Percentiles rank a stretch among this genome's conserved stretches.
phyloP scores from a whole-genome alignment of 2,888 invertebrate species.

The Heteromurus nitidus region DNA sequence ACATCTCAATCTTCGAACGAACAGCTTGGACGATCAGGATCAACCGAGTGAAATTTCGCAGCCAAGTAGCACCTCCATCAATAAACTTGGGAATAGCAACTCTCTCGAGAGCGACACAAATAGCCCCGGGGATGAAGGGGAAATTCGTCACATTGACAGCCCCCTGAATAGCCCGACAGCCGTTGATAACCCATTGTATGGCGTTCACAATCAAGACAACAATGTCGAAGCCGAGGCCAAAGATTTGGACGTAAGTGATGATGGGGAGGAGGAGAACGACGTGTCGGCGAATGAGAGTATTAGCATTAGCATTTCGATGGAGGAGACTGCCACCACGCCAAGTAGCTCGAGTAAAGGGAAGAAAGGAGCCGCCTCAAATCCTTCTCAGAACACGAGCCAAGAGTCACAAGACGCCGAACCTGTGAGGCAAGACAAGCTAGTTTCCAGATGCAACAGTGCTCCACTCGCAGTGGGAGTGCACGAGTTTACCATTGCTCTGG shows the following conservation, averaged over 20 bases:
- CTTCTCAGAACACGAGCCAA: conserved; percentile 14
- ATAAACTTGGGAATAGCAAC: conserved; percentile 39
- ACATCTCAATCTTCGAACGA: conserved; percentile 55
- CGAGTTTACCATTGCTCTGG: conserved; percentile 60
- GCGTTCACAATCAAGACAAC: conserved; percentile 18
- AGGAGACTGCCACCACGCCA: conserved; percentile 40
- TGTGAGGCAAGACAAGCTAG: conserved; percentile 40
- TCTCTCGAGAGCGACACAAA: conserved; percentile 44
- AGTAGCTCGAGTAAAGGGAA: conserved; percentile 1
- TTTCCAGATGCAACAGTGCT: conserved; percentile 71
- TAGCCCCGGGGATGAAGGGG: conserved; percentile 66
- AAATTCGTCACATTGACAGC: conserved; percentile 72
- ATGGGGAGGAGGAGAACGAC: conserved; percentile 57
- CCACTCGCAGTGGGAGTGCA: conserved; percentile 65
- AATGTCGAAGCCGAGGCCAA: conserved; percentile 15
- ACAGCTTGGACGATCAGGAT: conserved; percentile 62
- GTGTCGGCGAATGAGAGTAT: conserved; percentile 69
- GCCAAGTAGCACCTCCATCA: conserved; percentile 36
- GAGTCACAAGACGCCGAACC: conserved; percentile 17
- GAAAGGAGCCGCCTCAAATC: conserved; percentile 10
- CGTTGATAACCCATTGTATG: conserved; percentile 72
- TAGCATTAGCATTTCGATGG: conserved; percentile 65
- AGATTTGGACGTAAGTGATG: conserved; percentile 32
- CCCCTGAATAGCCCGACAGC: conserved; percentile 48
- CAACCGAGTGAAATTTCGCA: conserved; percentile 37